A percentile compares a stretch with the other conserved stretches of the same genome.
Evolutionary conservation across 2,113 vertebrate species (phyloP).

Genomic region (Brachirus orientalis): DNA sequence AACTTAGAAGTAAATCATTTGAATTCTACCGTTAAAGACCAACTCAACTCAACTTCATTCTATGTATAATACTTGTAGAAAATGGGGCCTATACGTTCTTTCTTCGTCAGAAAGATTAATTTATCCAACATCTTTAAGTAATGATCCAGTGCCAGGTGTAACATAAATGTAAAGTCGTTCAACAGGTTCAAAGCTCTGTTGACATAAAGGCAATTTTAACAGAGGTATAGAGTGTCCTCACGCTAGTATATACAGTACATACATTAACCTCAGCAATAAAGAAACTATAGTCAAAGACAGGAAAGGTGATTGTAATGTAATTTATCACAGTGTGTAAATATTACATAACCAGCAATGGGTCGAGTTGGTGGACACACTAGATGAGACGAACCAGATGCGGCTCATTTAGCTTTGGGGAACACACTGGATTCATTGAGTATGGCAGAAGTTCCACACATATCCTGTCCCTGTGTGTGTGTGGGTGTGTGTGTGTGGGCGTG

Average conservation of each 20-base stretch:
- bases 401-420: slow-evolving; percentile 40
- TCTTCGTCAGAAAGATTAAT: no score
- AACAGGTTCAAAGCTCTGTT: no score
- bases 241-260: background rate
- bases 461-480: slow-evolving; percentile 8
- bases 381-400: slow-evolving; percentile 66
- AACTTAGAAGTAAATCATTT: background rate
- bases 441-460: slow-evolving; percentile 18
- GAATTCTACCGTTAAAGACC: no score
- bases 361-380: slow-evolving; percentile 30
- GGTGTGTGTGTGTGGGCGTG: slow-evolving; percentile 26
- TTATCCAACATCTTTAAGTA: slow-evolving; percentile 17
- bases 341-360: slow-evolving; percentile 55
- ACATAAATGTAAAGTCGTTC: slow-evolving; percentile 6
- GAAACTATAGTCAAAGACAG: background rate
- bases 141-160: slow-evolving; percentile 13
- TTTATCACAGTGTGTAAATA: slow-evolving; percentile 43
- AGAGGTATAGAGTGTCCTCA: slow-evolving; percentile 8
- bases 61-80: no score
- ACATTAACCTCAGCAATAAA: background rate
- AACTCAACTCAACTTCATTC: no score
- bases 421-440: slow-evolving; percentile 52
- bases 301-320: slow-evolving; percentile 53
- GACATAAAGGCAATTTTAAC: slow-evolving; percentile 8
- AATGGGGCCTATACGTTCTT: background rate